Percentiles rank a stretch among this genome's conserved stretches.
Evolutionary conservation across 2,113 vertebrate genomes (phyloP).

Genomic region (Ammodytes marinus): DNA sequence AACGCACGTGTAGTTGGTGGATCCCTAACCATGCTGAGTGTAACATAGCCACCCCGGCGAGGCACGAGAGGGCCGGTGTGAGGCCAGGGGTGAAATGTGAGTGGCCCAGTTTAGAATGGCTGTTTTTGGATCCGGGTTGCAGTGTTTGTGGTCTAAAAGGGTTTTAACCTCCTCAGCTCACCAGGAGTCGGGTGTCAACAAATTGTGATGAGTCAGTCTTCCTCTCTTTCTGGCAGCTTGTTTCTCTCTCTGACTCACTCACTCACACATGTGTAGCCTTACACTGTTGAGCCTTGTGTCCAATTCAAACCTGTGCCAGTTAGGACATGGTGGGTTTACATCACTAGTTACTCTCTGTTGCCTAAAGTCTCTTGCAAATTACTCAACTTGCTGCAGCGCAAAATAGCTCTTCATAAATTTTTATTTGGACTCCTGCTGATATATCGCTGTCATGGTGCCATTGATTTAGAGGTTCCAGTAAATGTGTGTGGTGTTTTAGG

Average conservation of each 20-base stretch:
- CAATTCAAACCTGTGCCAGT: background rate
- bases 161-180: conserved; percentile 32
- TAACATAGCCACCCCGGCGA: conserved; percentile 35
- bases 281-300: conserved; percentile 1
- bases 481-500: conserved; percentile 28
- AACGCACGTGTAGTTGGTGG: conserved; percentile 25
- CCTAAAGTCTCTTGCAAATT: background rate
- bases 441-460: conserved; percentile 26
- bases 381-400: conserved; percentile 13
- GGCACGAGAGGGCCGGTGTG: conserved; percentile 40
- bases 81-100: conserved; percentile 56
- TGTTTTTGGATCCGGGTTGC: conserved; percentile 59
- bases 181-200: conserved; percentile 57
- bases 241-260: conserved; percentile 19
- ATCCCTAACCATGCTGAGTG: background rate
- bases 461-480: conserved; percentile 41
- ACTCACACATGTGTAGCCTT: background rate
- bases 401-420: conserved; percentile 44
- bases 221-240: conserved; percentile 1
- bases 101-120: conserved; percentile 61
- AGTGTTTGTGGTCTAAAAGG: conserved; percentile 58
- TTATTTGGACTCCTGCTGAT: conserved; percentile 33
- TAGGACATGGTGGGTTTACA: background rate
- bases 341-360: background rate
- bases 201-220: conserved; percentile 63